Evolutionary conservation across 2,113 vertebrate genomes (phyloP).

Genomic region (Zootoca vivipara): DNA sequence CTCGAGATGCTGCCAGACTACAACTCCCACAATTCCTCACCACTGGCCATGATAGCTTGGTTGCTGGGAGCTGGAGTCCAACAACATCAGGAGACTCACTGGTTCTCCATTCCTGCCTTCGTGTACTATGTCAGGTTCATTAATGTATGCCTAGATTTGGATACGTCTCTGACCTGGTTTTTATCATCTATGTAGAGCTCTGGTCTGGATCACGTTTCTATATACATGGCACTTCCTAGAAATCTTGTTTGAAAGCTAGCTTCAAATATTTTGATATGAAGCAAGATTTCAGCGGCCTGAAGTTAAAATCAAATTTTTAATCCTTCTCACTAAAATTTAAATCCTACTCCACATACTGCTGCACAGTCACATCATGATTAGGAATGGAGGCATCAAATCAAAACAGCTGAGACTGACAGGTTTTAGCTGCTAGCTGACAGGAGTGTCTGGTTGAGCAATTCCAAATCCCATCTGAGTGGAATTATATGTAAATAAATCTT

Average conservation of each 20-base stretch:
- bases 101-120: background rate
- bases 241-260: background rate
- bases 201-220: background rate
- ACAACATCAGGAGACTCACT: background rate
- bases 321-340: background rate
- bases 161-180: background rate
- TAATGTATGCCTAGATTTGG: background rate
- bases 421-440: constrained; percentile 38
- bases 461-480: constrained; percentile 21
- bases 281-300: background rate
- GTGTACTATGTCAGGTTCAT: background rate
- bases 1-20: background rate
- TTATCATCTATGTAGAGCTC: background rate
- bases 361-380: rapidly evolving
- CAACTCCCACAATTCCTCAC: background rate
- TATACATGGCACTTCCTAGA: background rate
- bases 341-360: background rate
- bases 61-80: background rate
- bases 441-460: constrained; percentile 32
- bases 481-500: constrained; percentile 47
- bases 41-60: background rate
- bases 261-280: background rate
- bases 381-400: background rate
- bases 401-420: constrained; percentile 5
- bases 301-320: background rate